phyloP scores from a whole-genome alignment of 2,113 vertebrate genomes.

The Callospermophilus lateralis region DNA sequence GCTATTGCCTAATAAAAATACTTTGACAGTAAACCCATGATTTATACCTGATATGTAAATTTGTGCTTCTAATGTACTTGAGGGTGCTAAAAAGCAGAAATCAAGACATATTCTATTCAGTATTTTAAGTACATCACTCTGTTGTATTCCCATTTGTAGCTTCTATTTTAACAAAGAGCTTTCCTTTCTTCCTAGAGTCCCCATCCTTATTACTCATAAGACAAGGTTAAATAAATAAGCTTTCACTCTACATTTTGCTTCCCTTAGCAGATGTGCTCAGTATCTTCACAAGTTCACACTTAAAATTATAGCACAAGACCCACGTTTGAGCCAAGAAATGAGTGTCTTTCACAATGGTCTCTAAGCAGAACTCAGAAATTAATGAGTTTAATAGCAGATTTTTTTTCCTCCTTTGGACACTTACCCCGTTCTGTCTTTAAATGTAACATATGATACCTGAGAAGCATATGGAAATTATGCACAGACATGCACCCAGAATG shows the following conservation, averaged over 20 bases:
- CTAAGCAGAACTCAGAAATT: slow-evolving; percentile 66
- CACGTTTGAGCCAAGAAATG: slow-evolving; percentile 55
- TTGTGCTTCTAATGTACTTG: slow-evolving; percentile 29
- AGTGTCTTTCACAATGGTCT: slow-evolving; percentile 38
- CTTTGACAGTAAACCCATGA: slow-evolving; percentile 20
- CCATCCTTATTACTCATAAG: background rate
- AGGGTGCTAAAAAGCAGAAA: slow-evolving; percentile 39
- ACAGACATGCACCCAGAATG: background rate
- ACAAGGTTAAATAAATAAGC: slow-evolving; percentile 68
- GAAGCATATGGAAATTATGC: slow-evolving; percentile 66
- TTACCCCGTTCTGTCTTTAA: slow-evolving; percentile 64
- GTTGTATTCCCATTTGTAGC: slow-evolving; percentile 31
- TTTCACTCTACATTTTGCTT: slow-evolving; percentile 30
- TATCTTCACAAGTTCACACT: slow-evolving; percentile 65
- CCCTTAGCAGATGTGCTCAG: slow-evolving; percentile 54
- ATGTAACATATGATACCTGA: background rate
- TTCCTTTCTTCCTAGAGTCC: background rate
- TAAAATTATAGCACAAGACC: slow-evolving; percentile 46
- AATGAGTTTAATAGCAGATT: slow-evolving; percentile 62
- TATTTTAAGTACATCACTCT: slow-evolving; percentile 8
- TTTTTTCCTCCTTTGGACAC: slow-evolving; percentile 62
- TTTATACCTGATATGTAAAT: slow-evolving; percentile 54
- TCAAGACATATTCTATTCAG: background rate
- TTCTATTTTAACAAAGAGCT: slow-evolving; percentile 38
- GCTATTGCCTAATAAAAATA: slow-evolving; percentile 55